Evolutionary conservation across 2,797 vertebrate genomes (phyloP).

Genomic region (Bufotes viridis): DNA sequence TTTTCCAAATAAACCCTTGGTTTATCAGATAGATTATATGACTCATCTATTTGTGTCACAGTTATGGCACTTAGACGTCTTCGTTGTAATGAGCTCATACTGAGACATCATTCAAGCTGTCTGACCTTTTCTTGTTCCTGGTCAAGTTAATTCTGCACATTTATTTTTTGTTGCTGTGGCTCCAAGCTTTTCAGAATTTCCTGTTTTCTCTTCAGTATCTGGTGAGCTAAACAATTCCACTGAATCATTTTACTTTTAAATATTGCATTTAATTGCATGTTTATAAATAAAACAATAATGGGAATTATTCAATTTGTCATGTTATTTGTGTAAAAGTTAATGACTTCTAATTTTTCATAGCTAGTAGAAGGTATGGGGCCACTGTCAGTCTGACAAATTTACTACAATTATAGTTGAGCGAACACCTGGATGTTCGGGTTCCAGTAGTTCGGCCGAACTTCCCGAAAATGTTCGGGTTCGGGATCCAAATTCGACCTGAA

Average conservation of each 20-base stretch:
- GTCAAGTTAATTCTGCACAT: slow-evolving; percentile 13
- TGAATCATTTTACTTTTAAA: neutral
- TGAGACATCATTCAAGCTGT: slow-evolving; percentile 27
- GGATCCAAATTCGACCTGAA: no score
- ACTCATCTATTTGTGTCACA: slow-evolving; percentile 3
- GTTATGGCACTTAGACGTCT: slow-evolving; percentile 13
- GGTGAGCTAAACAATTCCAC: neutral
- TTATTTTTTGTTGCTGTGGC: neutral
- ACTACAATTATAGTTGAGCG: no score
- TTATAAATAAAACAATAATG: neutral
- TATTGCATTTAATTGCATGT: neutral
- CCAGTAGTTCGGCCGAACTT: no score
- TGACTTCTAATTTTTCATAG: no score
- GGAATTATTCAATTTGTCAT: no score
- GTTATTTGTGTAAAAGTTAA: no score
- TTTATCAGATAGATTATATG: neutral
- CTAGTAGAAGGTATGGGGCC: no score
- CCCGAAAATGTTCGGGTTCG: no score
- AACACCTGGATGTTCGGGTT: no score
- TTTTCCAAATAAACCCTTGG: neutral
- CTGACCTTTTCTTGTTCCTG: slow-evolving; percentile 35
- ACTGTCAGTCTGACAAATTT: no score
- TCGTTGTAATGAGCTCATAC: slow-evolving; percentile 13
- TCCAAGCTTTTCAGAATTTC: neutral
- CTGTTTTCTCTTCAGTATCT: neutral